A percentile compares a stretch with the other conserved stretches of the same genome.
Evolutionary conservation across 1,140 invertebrate genomes (phyloP).

Genomic region (Platyscapa corneri): DNA sequence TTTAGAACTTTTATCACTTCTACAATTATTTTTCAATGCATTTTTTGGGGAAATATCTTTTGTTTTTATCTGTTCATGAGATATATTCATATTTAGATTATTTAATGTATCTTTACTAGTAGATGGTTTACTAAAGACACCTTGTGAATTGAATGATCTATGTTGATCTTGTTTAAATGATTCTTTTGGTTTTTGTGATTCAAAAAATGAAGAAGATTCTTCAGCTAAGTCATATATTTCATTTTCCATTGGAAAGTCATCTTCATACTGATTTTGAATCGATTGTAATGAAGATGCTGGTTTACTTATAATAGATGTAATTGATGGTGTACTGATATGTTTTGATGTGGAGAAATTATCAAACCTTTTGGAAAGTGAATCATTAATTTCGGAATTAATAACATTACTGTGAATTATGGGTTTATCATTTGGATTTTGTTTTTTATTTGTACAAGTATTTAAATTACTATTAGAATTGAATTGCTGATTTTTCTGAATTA

Average conservation of each 20-base stretch:
- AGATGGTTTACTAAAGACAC: background rate
- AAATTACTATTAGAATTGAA: background rate
- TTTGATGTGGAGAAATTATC: slow-evolving; percentile 35
- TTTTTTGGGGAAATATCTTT: slow-evolving; percentile 10
- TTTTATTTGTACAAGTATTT: background rate
- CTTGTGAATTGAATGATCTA: background rate
- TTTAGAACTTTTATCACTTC: background rate
- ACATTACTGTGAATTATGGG: slow-evolving; percentile 7
- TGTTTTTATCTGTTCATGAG: background rate
- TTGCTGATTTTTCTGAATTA: background rate
- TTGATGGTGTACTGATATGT: background rate
- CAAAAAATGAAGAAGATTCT: slow-evolving; percentile 1
- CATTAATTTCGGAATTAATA: slow-evolving; percentile 48
- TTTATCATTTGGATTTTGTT: background rate
- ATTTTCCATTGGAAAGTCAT: slow-evolving; percentile 49
- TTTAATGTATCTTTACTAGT: background rate
- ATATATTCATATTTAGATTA: background rate
- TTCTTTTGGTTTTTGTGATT: slow-evolving; percentile 11
- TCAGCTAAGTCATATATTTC: slow-evolving; percentile 48
- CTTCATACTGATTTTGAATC: background rate
- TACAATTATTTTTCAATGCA: background rate
- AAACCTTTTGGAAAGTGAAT: slow-evolving; percentile 55
- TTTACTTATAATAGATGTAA: no score
- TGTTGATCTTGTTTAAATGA: no score
- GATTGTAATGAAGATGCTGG: background rate